A percentile compares a stretch with the other conserved stretches of the same genome.
phyloP scores from a whole-genome alignment of 2,888 invertebrate species.

The Scaeva pyrastri region DNA sequence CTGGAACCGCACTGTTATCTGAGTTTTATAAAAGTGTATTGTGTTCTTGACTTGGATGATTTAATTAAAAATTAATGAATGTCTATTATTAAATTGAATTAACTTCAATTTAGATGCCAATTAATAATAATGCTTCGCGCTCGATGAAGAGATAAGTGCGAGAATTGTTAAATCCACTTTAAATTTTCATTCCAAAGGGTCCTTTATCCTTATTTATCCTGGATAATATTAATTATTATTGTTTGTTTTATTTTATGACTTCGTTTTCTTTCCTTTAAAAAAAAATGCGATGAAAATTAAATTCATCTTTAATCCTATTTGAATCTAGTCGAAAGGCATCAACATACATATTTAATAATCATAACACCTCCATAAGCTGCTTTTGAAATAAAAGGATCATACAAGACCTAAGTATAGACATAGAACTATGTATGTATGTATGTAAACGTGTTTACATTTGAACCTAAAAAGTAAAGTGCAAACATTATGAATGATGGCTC shows the following conservation, averaged over 20 bases:
- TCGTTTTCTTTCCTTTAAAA: no score
- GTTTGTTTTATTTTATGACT: background rate
- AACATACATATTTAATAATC: background rate
- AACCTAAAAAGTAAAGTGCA: background rate
- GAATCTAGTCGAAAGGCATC: background rate
- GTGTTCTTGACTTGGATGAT: conserved; percentile 50
- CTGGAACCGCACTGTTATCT: background rate
- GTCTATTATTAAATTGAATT: conserved; percentile 72
- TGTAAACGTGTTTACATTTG: background rate
- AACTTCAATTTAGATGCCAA: conserved; percentile 71
- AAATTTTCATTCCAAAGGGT: conserved; percentile 14
- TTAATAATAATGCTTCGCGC: conserved; percentile 47
- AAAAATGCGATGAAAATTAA: no score
- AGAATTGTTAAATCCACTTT: conserved; percentile 27
- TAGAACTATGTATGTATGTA: no score
- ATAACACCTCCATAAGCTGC: background rate
- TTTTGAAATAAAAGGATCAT: conserved; percentile 6
- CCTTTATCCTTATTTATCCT: background rate
- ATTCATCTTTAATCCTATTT: no score
- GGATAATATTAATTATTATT: background rate
- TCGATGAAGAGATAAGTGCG: conserved; percentile 36
- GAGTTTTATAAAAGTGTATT: background rate
- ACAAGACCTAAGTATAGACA: conserved; percentile 23
- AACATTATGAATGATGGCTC: conserved; percentile 12
- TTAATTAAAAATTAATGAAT: conserved; percentile 74